Conservation (phyloP, 1,140 invertebrate species). For the Venustaconcha ellipsiformis region DNA sequence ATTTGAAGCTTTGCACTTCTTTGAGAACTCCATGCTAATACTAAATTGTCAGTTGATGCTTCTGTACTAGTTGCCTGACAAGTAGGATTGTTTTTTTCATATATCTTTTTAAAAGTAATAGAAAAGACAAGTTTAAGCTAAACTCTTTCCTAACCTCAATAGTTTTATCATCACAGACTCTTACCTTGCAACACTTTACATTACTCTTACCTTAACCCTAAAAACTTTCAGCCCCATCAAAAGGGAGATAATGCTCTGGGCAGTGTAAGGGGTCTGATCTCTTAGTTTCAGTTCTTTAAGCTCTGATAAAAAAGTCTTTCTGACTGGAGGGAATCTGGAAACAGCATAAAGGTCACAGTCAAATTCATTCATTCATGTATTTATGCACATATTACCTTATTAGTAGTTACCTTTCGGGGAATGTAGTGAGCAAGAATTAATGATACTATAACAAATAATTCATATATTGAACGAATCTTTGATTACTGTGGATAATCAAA, state of each 20-base stretch:
- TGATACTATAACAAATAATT: not conserved
- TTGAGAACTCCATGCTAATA: no score
- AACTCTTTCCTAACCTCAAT: no score
- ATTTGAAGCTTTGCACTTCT: no score
- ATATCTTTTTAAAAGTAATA: no score
- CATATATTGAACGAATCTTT: not conserved
- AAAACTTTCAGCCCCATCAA: conserved; percentile 99
- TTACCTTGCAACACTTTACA: no score
- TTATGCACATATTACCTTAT: not conserved
- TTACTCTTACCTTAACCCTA: conserved; percentile 79
- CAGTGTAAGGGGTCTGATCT: conserved; percentile 89
- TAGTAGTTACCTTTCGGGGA: not conserved
- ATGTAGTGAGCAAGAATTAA: not conserved
- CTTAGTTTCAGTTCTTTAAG: conserved; percentile 89
- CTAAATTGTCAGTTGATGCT: no score
- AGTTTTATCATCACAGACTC: no score
- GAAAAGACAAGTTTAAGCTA: no score
- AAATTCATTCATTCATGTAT: not conserved
- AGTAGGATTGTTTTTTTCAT: no score
- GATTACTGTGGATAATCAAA: no score
- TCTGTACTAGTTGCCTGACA: no score
- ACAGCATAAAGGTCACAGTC: not conserved
- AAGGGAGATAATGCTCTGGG: conserved; percentile 96
- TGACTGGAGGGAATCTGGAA: conserved; percentile 86
- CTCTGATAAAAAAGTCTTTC: conserved; percentile 93